Evolutionary conservation across 2,888 invertebrate genomes (phyloP), one percentile per base, ranked within the genome.

Genomic region (Drosophila subsilvestris): DNA sequence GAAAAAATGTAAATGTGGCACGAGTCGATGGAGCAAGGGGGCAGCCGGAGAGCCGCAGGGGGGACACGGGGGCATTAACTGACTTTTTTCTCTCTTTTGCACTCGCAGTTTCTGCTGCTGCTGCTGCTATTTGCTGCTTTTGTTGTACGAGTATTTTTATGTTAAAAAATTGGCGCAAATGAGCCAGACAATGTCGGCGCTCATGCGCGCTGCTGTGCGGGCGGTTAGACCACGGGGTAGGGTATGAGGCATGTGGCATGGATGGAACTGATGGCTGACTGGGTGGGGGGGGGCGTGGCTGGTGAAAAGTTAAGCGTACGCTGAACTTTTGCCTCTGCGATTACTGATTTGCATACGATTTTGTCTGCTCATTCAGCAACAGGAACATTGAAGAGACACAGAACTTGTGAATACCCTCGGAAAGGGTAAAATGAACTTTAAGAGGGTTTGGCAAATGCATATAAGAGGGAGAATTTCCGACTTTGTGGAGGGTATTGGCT

Each of bases 331-430:
- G 80, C 79, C 74, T 76, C 75, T 70, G 72, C 69, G 65, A 55
- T 75, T 63, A 66, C 78, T 80, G 89, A 89, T 89, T 89, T 88
- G 89, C 89, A 89, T 89, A 89, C 84, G 86, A 86, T 88, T 89
- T 84, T 78, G 84, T 86, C 79, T 82, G 76, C 76, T 75, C 74
- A 63, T 37, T 67, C 74, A 76, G 48, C 63, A 60, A 22, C 56
- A 66, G 57, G 50, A 62, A 37, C 47, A n/a, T n/a, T 37, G 37
- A 57, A 53, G 22, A 59, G 48, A 22, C 18, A 45, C 37, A n/a
- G 27, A 50, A 22, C 37, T 27, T 1, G 10, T 0, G 8, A 2
- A 7, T 42, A 53, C 53, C 53, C 53, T 29, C 2, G n/a, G 1
- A 37, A 6, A 37, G 37, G 37, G 37, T 37, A 37, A n/a, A n/a